Evolutionary conservation across 2,888 invertebrate genomes (phyloP).

Genomic region (Seira ritae): DNA sequence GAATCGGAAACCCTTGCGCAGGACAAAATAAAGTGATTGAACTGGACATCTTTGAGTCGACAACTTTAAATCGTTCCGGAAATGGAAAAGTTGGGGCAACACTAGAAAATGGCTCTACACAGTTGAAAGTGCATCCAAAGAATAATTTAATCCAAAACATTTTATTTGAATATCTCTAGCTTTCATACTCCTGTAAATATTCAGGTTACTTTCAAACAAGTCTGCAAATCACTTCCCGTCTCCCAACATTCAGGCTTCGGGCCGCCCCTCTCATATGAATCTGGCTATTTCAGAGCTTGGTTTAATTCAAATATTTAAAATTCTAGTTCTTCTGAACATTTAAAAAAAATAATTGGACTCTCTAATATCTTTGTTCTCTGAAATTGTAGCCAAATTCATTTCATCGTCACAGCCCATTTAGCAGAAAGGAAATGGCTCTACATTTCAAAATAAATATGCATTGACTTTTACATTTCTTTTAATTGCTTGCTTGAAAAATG

Average conservation of each 20-base stretch:
- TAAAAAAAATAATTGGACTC: neutral
- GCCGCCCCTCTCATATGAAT: constrained; percentile 73
- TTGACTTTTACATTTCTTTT: neutral
- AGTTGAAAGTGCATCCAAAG: constrained; percentile 20
- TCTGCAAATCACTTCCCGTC: constrained; percentile 74
- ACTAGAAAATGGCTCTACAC: constrained; percentile 70
- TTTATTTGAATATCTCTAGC: neutral
- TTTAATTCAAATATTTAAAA: constrained; percentile 15
- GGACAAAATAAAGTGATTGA: constrained; percentile 57
- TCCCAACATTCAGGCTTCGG: constrained; percentile 74
- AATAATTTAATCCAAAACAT: constrained; percentile 3
- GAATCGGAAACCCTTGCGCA: constrained; percentile 61
- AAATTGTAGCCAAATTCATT: constrained; percentile 67
- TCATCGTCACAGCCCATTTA: constrained; percentile 73
- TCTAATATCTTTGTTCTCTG: too few relatives aligned
- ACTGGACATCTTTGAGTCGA: constrained; percentile 73
- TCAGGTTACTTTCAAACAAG: constrained; percentile 19
- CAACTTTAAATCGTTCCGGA: constrained; percentile 72
- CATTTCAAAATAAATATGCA: constrained; percentile 21
- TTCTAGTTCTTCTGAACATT: constrained; percentile 6
- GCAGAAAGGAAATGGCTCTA: constrained; percentile 64
- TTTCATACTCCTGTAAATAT: neutral
- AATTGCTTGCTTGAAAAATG: too few relatives aligned
- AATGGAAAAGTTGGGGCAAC: constrained; percentile 72
- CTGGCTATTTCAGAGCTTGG: constrained; percentile 61